These are phyloP conservation scores for Mesembrinibis cayennensis DNA, from an alignment of 2,113 vertebrate genomes.

Conservation along the genomic window DNA sequence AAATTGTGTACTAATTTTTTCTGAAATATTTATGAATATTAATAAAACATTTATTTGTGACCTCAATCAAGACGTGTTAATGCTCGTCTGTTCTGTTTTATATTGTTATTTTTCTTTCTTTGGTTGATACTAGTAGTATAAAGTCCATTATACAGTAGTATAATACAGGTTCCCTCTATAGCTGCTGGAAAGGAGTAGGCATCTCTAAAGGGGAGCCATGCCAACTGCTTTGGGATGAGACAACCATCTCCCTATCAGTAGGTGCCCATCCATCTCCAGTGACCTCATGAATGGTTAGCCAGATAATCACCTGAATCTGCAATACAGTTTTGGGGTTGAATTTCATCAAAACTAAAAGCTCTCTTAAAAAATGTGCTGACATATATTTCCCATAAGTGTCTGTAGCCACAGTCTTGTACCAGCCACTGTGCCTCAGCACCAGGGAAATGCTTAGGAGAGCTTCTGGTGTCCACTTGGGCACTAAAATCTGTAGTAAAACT, in stretches of 20 bases:
- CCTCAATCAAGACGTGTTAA: accelerated
- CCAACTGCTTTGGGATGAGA: background rate
- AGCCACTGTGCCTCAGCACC: background rate
- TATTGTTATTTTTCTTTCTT: background rate
- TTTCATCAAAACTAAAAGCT: background rate
- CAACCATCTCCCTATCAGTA: background rate
- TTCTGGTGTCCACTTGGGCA: background rate
- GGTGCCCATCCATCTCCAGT: background rate
- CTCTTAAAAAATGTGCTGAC: background rate
- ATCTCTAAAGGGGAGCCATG: background rate
- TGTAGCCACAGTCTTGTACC: background rate
- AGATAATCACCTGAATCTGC: background rate
- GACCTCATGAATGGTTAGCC: background rate
- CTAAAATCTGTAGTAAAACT: background rate
- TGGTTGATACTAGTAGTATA: background rate
- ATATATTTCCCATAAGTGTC: background rate
- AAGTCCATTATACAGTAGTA: background rate
- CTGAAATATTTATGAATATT: background rate
- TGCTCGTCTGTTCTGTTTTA: background rate
- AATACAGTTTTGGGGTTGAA: background rate
- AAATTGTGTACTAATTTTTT: background rate
- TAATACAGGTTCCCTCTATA: background rate
- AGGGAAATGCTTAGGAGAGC: background rate
- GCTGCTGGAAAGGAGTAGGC: background rate
- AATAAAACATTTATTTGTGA: background rate